A percentile compares a stretch with the other conserved stretches of the same genome.
phyloP scores from a whole-genome alignment of 1,140 invertebrate genomes.

The Trypoxylus dichotomus region DNA sequence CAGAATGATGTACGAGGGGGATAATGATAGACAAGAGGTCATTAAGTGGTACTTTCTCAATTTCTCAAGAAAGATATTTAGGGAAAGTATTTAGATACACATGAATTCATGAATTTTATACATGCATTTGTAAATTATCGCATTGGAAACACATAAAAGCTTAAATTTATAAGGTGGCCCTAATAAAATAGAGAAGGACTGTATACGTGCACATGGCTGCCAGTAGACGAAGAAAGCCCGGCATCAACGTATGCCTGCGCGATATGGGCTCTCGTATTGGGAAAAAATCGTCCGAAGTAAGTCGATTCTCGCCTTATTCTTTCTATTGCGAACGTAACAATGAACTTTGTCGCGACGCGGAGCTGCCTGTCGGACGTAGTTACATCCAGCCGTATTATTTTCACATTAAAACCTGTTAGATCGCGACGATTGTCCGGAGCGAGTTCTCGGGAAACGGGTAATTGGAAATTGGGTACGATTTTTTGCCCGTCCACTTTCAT shows the following conservation, averaged over 20 bases:
- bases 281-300: background rate
- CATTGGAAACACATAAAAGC: too few species aligned
- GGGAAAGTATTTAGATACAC: too few species aligned
- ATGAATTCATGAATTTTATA: too few species aligned
- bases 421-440: background rate
- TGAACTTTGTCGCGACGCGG: background rate
- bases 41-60: too few species aligned
- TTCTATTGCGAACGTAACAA: background rate
- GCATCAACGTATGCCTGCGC: background rate
- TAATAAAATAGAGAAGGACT: background rate
- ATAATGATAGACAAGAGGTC: too few species aligned
- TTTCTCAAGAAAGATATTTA: too few species aligned
- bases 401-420: slow-evolving; percentile 7
- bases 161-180: too few species aligned
- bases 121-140: too few species aligned
- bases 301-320: background rate
- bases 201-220: background rate
- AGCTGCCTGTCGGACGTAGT: background rate
- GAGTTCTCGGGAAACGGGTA: background rate
- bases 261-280: background rate
- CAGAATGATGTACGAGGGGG: too few species aligned
- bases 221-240: background rate
- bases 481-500: background rate
- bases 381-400: background rate
- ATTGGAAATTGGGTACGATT: background rate